Evolutionary conservation across 2,113 vertebrate genomes (phyloP), one percentile per base, ranked within the genome.

Genomic region (Toxostoma redivivum): DNA sequence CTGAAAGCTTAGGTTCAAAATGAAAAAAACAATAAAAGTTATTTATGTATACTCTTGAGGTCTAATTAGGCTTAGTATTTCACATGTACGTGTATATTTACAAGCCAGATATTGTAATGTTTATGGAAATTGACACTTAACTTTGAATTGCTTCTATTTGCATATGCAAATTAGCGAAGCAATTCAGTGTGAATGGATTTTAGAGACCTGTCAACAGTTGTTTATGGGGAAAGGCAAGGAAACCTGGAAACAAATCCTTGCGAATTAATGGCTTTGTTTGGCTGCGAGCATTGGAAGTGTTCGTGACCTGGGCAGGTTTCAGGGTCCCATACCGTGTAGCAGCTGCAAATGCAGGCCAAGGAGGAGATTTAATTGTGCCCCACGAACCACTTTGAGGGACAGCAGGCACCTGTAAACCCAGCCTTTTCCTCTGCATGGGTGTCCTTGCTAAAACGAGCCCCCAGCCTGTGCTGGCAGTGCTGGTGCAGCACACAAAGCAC

Each of bases 91-190:
- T 71, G 78, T 87, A 74, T 85, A 65, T 92, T 96, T 88, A 89
- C 93, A 81, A 94, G 90, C 31, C 5, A 12, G 83, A 95, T 96
- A 96, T 93, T 88, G 83, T 93, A 93, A 92, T 90, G 81, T 89
- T 94, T 95, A 92, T 97, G 96, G 96, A 97, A 97, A 97, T 93
- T 89, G 93, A 95, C 92, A 96, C 94, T 96, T 95, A 95, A 89
- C 66, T 91, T 96, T 81, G 92, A 97, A 96, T 97, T 94, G 95
- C 81, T 93, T 90, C 78, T 76, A 94, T 97, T 97, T 96, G 70
- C 88, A 95, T 96, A 95, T 97, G 95, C 81, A 97, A 81, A 95
- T 96, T 62, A 94, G 83, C 22, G 4, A 91, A 89, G 73, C 74
- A 81, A 90, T 96, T 95, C 72, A 47, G 10, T 40, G 60, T 15